phyloP scores from a whole-genome alignment of 2,888 invertebrate species.

The Pseudococcus viburni region DNA sequence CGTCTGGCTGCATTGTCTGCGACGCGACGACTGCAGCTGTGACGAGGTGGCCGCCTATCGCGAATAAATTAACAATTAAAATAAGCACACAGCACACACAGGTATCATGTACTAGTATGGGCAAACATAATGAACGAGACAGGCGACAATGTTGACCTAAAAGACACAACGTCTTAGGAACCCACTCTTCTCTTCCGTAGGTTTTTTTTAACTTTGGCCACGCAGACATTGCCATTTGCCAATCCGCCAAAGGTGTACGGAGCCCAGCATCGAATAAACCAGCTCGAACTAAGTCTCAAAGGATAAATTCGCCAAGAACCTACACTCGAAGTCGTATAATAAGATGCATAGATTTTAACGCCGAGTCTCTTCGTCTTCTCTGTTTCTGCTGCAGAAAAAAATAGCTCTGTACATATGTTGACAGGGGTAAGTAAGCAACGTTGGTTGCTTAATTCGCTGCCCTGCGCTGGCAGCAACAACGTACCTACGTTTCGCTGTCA shows the following conservation, averaged over 20 bases:
- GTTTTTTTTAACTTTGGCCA: not conserved
- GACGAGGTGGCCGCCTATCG: not conserved
- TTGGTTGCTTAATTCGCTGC: slow-evolving; percentile 10
- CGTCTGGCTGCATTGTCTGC: too few species aligned
- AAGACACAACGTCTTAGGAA: slow-evolving; percentile 1
- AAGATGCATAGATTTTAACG: not conserved
- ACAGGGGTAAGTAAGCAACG: not conserved
- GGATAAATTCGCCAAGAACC: not conserved
- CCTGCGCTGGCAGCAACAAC: not conserved
- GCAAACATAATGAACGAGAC: slow-evolving; percentile 33
- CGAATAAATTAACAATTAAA: slow-evolving; percentile 48
- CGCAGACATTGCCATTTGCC: slow-evolving; percentile 23
- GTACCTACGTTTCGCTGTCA: slow-evolving; percentile 16
- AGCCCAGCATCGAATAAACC: not conserved
- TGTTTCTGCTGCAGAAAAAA: not conserved
- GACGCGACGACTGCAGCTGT: not conserved
- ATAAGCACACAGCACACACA: not conserved
- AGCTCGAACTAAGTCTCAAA: not conserved
- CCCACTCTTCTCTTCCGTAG: slow-evolving; percentile 3
- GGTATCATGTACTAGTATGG: slow-evolving; percentile 34
- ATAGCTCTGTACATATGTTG: not conserved
- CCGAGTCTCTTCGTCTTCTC: not conserved
- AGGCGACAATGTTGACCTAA: slow-evolving; percentile 51
- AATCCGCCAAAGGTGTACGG: slow-evolving; percentile 12
- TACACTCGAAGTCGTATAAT: not conserved